Base-by-base conservation (phyloP, 2,797 vertebrate genomes). In the Sebastes dallii region DNA sequence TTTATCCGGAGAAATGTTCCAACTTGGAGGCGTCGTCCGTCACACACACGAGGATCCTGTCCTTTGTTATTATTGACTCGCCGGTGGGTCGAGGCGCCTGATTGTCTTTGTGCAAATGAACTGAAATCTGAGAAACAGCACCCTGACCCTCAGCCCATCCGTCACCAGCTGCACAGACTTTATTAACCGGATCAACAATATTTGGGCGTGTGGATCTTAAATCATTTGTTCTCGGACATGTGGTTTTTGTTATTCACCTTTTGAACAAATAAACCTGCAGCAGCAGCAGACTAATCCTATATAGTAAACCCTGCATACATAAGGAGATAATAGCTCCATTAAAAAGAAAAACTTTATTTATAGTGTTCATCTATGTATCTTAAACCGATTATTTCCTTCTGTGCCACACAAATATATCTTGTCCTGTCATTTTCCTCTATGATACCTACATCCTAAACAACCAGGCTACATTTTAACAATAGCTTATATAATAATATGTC, bases 31-130 rank as follows among this genome's bases (percentile, higher is more conserved):
- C 88, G 82, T 86, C 91, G 94, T 92, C 95, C 14, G 39, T 42
- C 39, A 42, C 39, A 20, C 46, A 80, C 78, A 58, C 7, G 62
- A 70, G 72, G 86, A 96, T 95, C 95, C 94, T 96, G 95, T 95
- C 96, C 96, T 94, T 95, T 96, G 96, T 97, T 97, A 96, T 97
- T 96, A 96, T 98, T 97, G 98, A 99, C 97, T 97, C 95, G 96
- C 96, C 95, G 96, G 96, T 93, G 96, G 94, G 94, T 94, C 92
- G 83, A 96, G 97, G 98, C 97, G 97, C 98, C 97, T 95, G 96
- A 92, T 96, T 98, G 98, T 98, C 98, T 97, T 98, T 95, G 96
- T 96, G 97, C 96, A 95, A 98, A 98, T 96, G 94, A 97, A 97
- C 96, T 95, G 97, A 97, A 99, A 99, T 96, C 92, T 94, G 97